Evolutionary conservation across 2,113 vertebrate genomes (phyloP).

Genomic region (Mus pahari): DNA sequence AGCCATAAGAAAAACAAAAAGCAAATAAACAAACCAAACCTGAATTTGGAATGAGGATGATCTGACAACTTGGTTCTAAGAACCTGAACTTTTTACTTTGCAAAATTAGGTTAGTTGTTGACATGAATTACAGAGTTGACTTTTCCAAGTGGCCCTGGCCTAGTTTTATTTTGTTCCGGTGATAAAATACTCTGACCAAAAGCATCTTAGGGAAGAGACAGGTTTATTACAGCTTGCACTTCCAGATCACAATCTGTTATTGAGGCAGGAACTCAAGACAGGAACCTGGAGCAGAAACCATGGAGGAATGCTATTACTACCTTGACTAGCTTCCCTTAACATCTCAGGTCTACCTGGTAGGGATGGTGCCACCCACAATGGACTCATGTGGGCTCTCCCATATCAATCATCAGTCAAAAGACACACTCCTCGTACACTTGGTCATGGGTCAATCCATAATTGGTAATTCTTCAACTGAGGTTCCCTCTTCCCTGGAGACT

Average conservation of each 20-base stretch:
- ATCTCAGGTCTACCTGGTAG: neutral
- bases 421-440: neutral
- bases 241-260: neutral
- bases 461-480: neutral
- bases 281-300: neutral
- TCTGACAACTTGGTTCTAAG: neutral
- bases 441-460: neutral
- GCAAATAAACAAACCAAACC: neutral
- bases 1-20: neutral
- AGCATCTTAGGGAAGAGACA: too few species aligned
- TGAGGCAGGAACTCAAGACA: neutral
- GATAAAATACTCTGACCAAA: neutral
- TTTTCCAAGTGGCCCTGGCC: neutral
- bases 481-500: neutral
- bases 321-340: too few species aligned
- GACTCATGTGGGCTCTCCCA: neutral
- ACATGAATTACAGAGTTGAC: neutral
- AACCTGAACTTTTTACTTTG: slow-evolving; percentile 39
- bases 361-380: neutral
- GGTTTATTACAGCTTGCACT: neutral
- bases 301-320: neutral
- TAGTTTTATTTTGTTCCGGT: neutral
- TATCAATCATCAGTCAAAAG: neutral
- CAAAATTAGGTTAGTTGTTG: slow-evolving; percentile 49
- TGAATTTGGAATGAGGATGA: neutral